Evolutionary conservation across 2,797 vertebrate genomes (phyloP).

Genomic region (Sebastes steindachneri): DNA sequence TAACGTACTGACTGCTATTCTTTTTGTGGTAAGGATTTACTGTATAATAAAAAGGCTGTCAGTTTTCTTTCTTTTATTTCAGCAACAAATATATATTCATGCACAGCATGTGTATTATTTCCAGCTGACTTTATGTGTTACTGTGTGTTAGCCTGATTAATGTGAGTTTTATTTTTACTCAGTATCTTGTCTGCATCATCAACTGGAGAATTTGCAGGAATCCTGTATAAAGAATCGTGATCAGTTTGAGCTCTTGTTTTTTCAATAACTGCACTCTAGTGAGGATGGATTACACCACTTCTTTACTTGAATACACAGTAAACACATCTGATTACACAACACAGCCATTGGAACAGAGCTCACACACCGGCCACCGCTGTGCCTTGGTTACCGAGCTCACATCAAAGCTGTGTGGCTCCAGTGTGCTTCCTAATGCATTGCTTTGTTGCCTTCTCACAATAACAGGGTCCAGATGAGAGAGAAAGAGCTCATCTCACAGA

Average conservation of each 20-base stretch:
- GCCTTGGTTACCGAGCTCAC: conserved; percentile 79
- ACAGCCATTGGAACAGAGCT: conserved; percentile 79
- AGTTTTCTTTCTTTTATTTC: conserved; percentile 1
- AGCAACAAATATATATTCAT: conserved; percentile 25
- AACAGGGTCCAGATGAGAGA: conserved; percentile 85
- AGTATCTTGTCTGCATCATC: conserved; percentile 12
- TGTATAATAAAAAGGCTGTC: conserved; percentile 16
- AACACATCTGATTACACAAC: conserved; percentile 84
- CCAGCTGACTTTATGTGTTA: neutral
- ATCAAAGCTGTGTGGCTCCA: conserved; percentile 84
- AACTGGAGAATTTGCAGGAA: conserved; percentile 47
- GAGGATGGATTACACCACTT: conserved; percentile 76
- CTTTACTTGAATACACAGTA: conserved; percentile 80
- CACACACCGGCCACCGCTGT: conserved; percentile 78
- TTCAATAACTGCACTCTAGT: conserved; percentile 62
- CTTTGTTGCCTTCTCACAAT: conserved; percentile 85
- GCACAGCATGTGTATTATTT: conserved; percentile 11
- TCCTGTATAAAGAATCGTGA: conserved; percentile 62
- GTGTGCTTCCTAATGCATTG: conserved; percentile 82
- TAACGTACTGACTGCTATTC: neutral
- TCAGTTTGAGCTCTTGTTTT: conserved; percentile 58
- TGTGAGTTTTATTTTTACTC: conserved; percentile 31
- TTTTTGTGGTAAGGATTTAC: conserved; percentile 2
- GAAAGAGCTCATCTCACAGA: conserved; percentile 77
- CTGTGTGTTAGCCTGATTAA: conserved; percentile 31